A percentile compares a stretch with the other conserved stretches of the same genome.
Conservation (phyloP, 2,113 vertebrate genomes). For the Clarias magur region DNA sequence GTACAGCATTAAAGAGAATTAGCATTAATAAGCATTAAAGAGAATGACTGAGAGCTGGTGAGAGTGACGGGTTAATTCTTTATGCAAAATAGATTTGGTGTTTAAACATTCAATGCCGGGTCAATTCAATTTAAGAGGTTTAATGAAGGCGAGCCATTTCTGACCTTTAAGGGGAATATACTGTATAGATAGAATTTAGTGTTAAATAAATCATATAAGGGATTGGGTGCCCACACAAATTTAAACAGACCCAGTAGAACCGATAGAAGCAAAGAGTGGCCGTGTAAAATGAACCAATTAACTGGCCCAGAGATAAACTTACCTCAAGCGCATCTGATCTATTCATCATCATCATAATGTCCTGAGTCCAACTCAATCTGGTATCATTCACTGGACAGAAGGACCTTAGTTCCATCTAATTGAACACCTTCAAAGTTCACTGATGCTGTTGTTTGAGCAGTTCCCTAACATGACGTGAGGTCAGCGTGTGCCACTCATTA, state of each 20-base stretch:
- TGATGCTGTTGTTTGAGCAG: constrained; percentile 49
- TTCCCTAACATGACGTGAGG: constrained; percentile 50
- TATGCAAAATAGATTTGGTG: no score
- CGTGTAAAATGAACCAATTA: background rate
- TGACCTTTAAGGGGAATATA: background rate
- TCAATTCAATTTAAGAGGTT: no score
- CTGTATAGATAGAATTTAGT: background rate
- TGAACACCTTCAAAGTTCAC: constrained; percentile 54
- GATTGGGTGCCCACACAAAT: background rate
- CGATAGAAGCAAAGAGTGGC: background rate
- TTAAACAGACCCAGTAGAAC: background rate
- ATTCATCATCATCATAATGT: constrained; percentile 5
- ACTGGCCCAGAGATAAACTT: background rate
- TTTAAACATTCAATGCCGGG: no score
- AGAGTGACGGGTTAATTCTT: no score
- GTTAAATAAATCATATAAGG: background rate
- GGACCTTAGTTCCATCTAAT: constrained; percentile 56
- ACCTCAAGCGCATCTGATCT: constrained; percentile 11
- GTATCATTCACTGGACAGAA: constrained; percentile 47
- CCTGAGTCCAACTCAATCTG: constrained; percentile 33
- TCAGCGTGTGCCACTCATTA: constrained; percentile 58
- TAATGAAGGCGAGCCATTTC: no score
- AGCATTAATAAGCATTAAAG: no score
- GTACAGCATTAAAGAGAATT: no score
- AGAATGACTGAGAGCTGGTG: no score